Evolutionary conservation across 1,140 invertebrate genomes (phyloP).

Genomic region (Sitophilus oryzae): DNA sequence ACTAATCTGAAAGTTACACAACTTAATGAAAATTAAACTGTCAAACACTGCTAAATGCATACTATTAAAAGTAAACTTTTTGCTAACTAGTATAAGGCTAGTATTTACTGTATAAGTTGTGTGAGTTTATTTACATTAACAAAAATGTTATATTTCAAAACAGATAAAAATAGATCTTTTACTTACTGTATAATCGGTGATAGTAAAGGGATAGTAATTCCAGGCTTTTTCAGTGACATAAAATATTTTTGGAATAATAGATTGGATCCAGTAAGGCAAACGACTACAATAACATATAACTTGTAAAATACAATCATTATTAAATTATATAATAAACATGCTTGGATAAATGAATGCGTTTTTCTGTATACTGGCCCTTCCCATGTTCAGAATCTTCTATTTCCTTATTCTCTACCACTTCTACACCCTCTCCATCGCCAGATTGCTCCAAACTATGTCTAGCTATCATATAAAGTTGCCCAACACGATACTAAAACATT

Average conservation of each 20-base stretch:
- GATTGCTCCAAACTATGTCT: conserved; percentile 88
- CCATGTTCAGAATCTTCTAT: conserved; percentile 76
- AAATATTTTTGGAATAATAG: conserved; percentile 82
- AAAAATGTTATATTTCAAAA: not conserved
- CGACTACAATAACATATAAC: conserved; percentile 52
- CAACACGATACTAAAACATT: conserved; percentile 72
- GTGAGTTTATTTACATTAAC: too few relatives aligned
- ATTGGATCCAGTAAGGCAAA: conserved; percentile 83
- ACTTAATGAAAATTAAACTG: conserved; percentile 39
- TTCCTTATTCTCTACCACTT: conserved; percentile 77
- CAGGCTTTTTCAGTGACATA: conserved; percentile 91
- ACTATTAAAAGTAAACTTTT: conserved; percentile 20
- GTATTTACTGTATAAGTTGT: too few relatives aligned
- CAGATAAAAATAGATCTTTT: not conserved
- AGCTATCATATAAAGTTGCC: conserved; percentile 92
- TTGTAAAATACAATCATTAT: not conserved
- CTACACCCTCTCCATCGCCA: conserved; percentile 84
- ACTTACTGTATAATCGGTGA: conserved; percentile 69
- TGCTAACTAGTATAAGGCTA: too few relatives aligned
- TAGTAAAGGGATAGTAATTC: conserved; percentile 92
- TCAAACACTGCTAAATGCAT: conserved; percentile 1
- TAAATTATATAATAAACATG: conserved; percentile 37
- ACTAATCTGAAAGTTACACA: too few relatives aligned
- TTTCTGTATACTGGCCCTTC: conserved; percentile 84
- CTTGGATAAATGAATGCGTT: conserved; percentile 86